Evolutionary conservation across 2,888 invertebrate genomes (phyloP), one percentile per base, ranked within the genome.

Genomic region (Ectemnius cavifrons): DNA sequence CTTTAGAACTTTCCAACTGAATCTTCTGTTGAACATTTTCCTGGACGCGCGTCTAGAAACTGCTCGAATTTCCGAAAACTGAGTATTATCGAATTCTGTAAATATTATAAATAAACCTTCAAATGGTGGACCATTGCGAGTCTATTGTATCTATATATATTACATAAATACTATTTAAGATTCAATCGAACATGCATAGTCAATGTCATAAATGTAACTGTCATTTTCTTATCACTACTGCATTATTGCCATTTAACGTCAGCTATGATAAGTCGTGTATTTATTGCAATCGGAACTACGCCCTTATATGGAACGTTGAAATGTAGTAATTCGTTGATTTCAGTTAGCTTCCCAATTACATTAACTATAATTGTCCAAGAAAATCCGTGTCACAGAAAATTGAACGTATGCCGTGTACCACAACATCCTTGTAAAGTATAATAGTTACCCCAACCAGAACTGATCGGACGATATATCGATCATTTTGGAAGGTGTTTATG

Each of bases 21-120:
- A 8, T 20, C 20, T 64, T 37, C 37, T 2, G 4, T 4, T 14
- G 23, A 28, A 63, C 20, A n/a, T 23, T 16, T 49, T 27, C 20
- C 45, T 57, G 14, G 45, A 18, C 46, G 47, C 23, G 18, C 11
- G 23, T 18, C 56, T 61, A 20, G 47, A 73, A 66, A 67, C 57
- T 63, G 65, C 77, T 80, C 70, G 72, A 80, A 80, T 80, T 80
- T 80, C 67, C 75, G 81, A 80, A 81, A 81, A 81, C 75, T 80
- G 64, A 49, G 66, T 58, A 28, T 67, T 68, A 76, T 65, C 45
- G 63, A 75, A 78, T 78, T 73, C n/a, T 81, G 81, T 78, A 81
- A 78, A 81, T 81, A 81, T 69, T 73, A 58, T 63, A 74, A 73
- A 72, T 66, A 23, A 67, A 71, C 56, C 62, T 67, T 72, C 18